Evolutionary conservation across 2,888 invertebrate species (phyloP).

Genomic region (Parasteatoda lunata): DNA sequence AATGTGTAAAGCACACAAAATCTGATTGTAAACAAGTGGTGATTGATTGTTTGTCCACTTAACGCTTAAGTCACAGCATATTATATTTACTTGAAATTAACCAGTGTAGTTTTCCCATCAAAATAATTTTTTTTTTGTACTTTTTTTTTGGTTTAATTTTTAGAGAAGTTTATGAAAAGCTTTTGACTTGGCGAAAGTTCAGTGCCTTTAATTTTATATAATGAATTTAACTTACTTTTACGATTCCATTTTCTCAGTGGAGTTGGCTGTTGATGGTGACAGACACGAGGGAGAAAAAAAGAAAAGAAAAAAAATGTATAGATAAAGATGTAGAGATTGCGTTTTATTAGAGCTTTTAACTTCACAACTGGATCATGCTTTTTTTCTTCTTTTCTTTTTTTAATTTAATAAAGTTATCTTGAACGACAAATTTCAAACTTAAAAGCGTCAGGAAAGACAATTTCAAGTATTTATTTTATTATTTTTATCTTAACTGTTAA

Average conservation of each 20-base stretch:
- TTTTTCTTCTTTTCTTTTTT: neutral
- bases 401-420: neutral
- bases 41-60: neutral
- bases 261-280: slow-evolving; percentile 9
- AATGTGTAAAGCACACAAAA: no score
- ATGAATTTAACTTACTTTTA: neutral
- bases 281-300: neutral
- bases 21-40: neutral
- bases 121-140: neutral
- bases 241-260: slow-evolving; percentile 10
- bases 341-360: slow-evolving; percentile 24
- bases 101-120: neutral
- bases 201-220: neutral
- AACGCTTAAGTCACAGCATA: neutral
- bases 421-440: neutral
- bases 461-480: neutral
- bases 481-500: no score
- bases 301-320: slow-evolving; percentile 18
- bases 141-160: neutral
- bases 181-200: neutral
- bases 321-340: slow-evolving; percentile 48
- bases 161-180: neutral
- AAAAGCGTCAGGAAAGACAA: neutral
- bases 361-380: neutral
- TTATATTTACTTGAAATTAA: neutral